These are phyloP conservation scores for Channa maculata DNA, from an alignment of 2,113 vertebrate species.

Conservation along the genomic window DNA sequence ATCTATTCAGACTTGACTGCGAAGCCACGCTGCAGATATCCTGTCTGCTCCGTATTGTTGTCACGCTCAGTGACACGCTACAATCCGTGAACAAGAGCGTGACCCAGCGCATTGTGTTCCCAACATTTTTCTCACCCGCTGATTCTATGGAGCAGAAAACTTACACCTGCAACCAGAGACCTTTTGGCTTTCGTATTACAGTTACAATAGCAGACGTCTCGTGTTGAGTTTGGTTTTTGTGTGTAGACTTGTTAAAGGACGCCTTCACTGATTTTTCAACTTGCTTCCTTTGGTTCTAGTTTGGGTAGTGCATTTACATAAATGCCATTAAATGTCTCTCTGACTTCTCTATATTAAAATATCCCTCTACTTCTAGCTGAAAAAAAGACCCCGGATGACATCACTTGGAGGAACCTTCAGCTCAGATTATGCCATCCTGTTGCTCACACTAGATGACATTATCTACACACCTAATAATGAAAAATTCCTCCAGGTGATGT, in stretches of 20 bases:
- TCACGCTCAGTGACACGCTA: slow-evolving; percentile 38
- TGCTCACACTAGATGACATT: too few species aligned
- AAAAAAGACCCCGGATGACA: too few species aligned
- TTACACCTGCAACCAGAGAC: slow-evolving; percentile 64
- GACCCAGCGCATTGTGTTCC: slow-evolving; percentile 53
- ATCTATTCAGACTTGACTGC: slow-evolving; percentile 25
- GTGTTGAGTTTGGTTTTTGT: slow-evolving; percentile 42
- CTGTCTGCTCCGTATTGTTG: slow-evolving; percentile 27
- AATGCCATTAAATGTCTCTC: too few species aligned
- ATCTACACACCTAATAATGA: too few species aligned
- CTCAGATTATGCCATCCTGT: too few species aligned
- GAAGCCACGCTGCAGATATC: slow-evolving; percentile 29
- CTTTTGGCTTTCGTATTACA: slow-evolving; percentile 33
- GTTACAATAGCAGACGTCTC: slow-evolving; percentile 30
- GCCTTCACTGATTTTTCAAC: too few species aligned
- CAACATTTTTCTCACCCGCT: slow-evolving; percentile 49
- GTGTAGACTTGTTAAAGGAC: neutral
- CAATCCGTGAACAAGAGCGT: slow-evolving; percentile 16
- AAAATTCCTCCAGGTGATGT: too few species aligned
- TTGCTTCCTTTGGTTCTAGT: too few species aligned
- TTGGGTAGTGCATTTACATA: too few species aligned
- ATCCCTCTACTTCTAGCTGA: too few species aligned
- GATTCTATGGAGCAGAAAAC: slow-evolving; percentile 51
- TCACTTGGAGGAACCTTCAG: too few species aligned
- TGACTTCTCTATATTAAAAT: too few species aligned